These are phyloP conservation scores for Dascillus cervinus DNA, from an alignment of 2,888 invertebrate species.

Conservation along the genomic window DNA sequence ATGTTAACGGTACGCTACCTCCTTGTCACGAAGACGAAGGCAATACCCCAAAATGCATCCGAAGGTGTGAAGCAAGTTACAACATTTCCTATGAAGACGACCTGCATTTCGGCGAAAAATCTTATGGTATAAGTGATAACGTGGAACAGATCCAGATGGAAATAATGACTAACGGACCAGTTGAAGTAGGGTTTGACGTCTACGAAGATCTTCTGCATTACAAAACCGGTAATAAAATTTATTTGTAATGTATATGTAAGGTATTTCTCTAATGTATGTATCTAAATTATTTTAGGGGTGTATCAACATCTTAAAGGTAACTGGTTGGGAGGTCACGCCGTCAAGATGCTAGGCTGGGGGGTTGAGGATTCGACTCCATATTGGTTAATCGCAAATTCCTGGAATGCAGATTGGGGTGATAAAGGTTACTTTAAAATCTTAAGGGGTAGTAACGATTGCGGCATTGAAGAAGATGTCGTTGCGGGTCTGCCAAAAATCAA, in stretches of 20 bases:
- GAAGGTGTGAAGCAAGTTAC: conserved; percentile 64
- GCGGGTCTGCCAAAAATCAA: conserved; percentile 54
- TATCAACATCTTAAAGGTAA: conserved; percentile 67
- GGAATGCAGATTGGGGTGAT: conserved; percentile 91
- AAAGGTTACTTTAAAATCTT: conserved; percentile 82
- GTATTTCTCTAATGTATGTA: no score
- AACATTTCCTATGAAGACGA: conserved; percentile 62
- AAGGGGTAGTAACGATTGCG: conserved; percentile 70
- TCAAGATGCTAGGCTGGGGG: conserved; percentile 84
- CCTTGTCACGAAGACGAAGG: conserved; percentile 59
- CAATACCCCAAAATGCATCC: conserved; percentile 72
- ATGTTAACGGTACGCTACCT: conserved; percentile 69
- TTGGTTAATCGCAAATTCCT: conserved; percentile 87
- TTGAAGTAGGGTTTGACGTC: conserved; percentile 83
- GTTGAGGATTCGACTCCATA: conserved; percentile 66
- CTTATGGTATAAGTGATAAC: conserved; percentile 53
- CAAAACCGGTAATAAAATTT: conserved; percentile 67
- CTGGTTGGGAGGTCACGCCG: conserved; percentile 75
- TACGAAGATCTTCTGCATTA: conserved; percentile 78
- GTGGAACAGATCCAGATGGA: conserved; percentile 72
- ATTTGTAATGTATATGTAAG: conserved; percentile 40
- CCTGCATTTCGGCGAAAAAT: conserved; percentile 62
- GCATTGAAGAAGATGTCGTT: conserved; percentile 62
- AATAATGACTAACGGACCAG: conserved; percentile 77
- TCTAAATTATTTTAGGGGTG: conserved; percentile 54